Percentiles rank a stretch among this genome's conserved stretches.
These are phyloP conservation scores for Peromyscus attwateri DNA, from an alignment of 2,797 vertebrate genomes.

Conservation along the genomic window DNA sequence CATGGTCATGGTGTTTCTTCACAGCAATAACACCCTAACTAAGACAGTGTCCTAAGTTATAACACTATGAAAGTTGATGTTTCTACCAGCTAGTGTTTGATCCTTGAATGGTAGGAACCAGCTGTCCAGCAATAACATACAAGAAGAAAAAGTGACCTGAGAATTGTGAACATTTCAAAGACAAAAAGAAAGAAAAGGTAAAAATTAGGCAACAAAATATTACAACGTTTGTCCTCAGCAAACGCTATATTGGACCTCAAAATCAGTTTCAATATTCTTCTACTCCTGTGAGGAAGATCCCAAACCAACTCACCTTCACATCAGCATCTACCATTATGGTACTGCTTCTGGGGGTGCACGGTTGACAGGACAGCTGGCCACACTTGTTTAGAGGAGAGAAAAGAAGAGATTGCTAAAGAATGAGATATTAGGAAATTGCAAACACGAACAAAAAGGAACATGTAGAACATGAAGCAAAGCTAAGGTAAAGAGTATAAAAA, in stretches of 20 bases:
- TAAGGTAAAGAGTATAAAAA: not conserved
- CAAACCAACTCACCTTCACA: not conserved
- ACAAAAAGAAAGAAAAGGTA: not conserved
- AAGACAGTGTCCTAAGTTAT: not conserved
- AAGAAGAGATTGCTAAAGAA: not conserved
- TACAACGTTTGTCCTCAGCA: not conserved
- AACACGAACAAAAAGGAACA: no score
- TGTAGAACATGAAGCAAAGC: not conserved
- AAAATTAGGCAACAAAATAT: not conserved
- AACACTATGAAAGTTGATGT: not conserved
- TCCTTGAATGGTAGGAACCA: not conserved
- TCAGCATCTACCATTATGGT: accelerated
- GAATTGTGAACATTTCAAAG: not conserved
- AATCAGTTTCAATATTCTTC: not conserved
- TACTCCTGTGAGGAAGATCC: not conserved
- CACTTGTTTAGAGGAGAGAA: not conserved
- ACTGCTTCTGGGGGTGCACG: accelerated
- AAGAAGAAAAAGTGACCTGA: not conserved
- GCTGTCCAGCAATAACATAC: not conserved
- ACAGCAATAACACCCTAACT: not conserved
- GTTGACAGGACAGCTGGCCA: not conserved
- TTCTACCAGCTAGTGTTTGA: not conserved
- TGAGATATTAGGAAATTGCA: not conserved
- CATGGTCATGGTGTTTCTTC: not conserved
- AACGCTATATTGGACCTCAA: not conserved